A percentile compares a stretch with the other conserved stretches of the same genome.
Conservation (phyloP, 1,140 invertebrate genomes). For the Tenebrio molitor region DNA sequence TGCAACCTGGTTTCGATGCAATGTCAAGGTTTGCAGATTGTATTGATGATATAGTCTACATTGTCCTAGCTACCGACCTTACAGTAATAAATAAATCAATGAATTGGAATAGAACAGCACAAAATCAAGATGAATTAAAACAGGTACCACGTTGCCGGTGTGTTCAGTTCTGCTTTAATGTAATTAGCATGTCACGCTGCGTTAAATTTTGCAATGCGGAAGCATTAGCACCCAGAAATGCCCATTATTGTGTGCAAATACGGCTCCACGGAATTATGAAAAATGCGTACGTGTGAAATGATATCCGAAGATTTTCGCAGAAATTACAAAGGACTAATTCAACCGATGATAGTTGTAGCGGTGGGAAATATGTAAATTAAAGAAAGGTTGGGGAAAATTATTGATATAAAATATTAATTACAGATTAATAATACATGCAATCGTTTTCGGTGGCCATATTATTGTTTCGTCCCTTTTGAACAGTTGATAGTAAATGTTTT, state of each 20-base stretch:
- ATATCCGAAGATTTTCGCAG: constrained; percentile 5
- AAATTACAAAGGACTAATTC: background rate
- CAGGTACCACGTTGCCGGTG: too few species aligned
- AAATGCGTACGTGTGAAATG: constrained; percentile 33
- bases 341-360: background rate
- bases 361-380: too few species aligned
- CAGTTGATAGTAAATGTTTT: too few species aligned
- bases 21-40: constrained; percentile 15
- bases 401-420: too few species aligned
- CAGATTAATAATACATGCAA: too few species aligned
- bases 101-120: too few species aligned
- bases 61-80: too few species aligned
- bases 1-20: constrained; percentile 3
- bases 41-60: background rate
- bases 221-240: constrained; percentile 1
- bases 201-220: constrained; percentile 22
- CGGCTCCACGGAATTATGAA: background rate
- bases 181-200: background rate
- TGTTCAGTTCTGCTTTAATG: too few species aligned
- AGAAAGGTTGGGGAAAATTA: too few species aligned
- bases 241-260: constrained; percentile 13
- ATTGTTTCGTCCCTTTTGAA: too few species aligned
- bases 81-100: background rate
- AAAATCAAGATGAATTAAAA: too few species aligned
- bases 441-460: too few species aligned